Evolutionary conservation across 2,113 vertebrate genomes (phyloP).

Genomic region (Probosciger aterrimus): DNA sequence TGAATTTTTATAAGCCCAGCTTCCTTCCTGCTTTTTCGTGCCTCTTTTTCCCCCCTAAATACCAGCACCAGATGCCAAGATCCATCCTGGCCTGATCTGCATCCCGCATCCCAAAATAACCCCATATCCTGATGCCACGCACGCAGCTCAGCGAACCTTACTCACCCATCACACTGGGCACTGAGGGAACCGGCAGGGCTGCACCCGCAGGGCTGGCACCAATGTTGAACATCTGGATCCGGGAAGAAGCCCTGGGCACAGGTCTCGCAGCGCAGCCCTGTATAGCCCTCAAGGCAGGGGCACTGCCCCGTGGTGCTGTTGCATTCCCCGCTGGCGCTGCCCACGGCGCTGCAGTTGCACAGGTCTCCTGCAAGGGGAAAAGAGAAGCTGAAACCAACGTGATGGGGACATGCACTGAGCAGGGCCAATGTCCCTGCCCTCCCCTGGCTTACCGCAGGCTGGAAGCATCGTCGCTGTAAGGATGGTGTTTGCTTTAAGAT

Average conservation of each 20-base stretch:
- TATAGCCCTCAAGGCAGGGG: conserved; percentile 50
- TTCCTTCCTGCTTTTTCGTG: neutral
- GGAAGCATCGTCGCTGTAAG: fast-evolving
- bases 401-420: fast-evolving
- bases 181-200: conserved; percentile 30
- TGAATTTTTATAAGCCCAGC: neutral
- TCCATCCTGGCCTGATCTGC: neutral
- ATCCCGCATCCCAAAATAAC: fast-evolving
- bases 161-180: conserved; percentile 67
- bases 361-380: conserved; percentile 54
- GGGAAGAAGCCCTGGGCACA: conserved; percentile 56
- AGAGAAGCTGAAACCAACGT: neutral
- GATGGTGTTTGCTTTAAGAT: neutral
- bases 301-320: conserved; percentile 64
- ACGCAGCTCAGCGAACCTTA: neutral
- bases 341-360: conserved; percentile 74
- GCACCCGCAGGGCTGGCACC: conserved; percentile 66
- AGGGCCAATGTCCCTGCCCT: fast-evolving
- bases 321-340: conserved; percentile 55
- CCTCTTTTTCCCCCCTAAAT: neutral
- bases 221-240: neutral
- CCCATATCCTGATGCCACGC: fast-evolving
- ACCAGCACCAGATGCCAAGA: neutral
- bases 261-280: conserved; percentile 53
- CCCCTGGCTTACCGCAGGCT: neutral